Percentiles rank a stretch among this genome's conserved stretches.
phyloP scores from a whole-genome alignment of 2,888 invertebrate genomes.

The Andrena dorsata region DNA sequence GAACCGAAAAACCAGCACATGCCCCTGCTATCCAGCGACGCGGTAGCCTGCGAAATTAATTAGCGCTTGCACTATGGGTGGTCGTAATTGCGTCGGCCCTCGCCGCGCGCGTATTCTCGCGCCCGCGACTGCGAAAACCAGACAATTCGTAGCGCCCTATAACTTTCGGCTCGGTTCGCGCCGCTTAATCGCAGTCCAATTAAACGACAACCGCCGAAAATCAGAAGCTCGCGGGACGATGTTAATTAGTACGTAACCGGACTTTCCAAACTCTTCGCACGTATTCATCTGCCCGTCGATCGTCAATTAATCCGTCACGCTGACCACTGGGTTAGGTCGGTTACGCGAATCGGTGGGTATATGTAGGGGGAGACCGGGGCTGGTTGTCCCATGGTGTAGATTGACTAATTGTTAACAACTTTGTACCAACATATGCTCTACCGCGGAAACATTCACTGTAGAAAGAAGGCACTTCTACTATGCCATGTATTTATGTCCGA shows the following conservation, averaged over 20 bases:
- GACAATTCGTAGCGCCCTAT: neutral
- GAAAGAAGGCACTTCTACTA: too few species aligned
- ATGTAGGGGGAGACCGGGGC: neutral
- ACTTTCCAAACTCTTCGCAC: neutral
- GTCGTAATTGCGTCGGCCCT: too few species aligned
- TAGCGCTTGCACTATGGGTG: conserved; percentile 42
- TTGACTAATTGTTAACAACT: too few species aligned
- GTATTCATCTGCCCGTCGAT: neutral
- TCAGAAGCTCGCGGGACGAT: conserved; percentile 10
- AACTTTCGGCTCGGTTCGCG: conserved; percentile 6
- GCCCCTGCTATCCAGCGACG: conserved; percentile 33
- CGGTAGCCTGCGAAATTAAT: conserved; percentile 69
- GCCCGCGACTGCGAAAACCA: neutral
- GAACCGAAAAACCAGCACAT: too few species aligned
- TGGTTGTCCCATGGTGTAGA: too few species aligned
- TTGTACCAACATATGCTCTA: too few species aligned
- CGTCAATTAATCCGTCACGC: neutral
- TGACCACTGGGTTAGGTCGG: neutral
- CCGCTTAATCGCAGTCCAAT: conserved; percentile 36
- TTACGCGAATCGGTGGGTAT: neutral
- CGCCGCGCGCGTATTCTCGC: neutral
- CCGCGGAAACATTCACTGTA: too few species aligned
- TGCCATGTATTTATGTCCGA: too few species aligned
- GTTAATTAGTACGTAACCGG: conserved; percentile 33
- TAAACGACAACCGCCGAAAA: conserved; percentile 36